Evolutionary conservation across 2,113 vertebrate genomes (phyloP).

Genomic region (Neotragus pygmaeus): DNA sequence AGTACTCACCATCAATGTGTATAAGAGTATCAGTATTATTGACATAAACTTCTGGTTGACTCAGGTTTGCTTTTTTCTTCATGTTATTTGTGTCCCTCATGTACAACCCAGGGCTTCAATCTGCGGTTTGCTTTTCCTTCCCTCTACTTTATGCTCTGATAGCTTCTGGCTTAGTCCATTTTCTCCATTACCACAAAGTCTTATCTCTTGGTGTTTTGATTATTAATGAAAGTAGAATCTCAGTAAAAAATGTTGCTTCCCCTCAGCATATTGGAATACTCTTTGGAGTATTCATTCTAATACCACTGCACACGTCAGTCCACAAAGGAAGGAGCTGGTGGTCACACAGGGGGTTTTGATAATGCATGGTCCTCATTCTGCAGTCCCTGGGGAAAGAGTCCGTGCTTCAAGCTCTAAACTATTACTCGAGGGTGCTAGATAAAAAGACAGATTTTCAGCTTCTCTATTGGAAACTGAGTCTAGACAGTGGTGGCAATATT

Average conservation of each 20-base stretch:
- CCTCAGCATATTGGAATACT: background rate
- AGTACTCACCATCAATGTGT: background rate
- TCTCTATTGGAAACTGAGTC: background rate
- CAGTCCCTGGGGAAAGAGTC: background rate
- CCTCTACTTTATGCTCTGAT: background rate
- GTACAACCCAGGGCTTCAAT: background rate
- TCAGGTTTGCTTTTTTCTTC: background rate
- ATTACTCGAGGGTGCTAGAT: background rate
- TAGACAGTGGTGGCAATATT: background rate
- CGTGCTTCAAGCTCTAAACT: background rate
- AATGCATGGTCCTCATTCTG: rapidly evolving
- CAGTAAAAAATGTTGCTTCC: background rate
- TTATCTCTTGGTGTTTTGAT: background rate
- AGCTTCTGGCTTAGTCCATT: background rate
- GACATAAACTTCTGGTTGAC: background rate
- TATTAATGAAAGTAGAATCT: background rate
- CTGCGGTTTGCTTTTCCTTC: background rate
- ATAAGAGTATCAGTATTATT: background rate
- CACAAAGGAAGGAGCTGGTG: background rate
- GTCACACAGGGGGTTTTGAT: background rate
- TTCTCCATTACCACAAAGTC: background rate
- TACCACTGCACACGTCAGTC: background rate
- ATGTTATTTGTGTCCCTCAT: background rate
- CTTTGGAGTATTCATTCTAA: background rate
- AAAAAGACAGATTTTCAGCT: background rate